Percentiles rank a stretch among this genome's conserved stretches.
These are phyloP conservation scores for Marronus borbonicus DNA, from an alignment of 2,888 invertebrate genomes.

Conservation along the genomic window DNA sequence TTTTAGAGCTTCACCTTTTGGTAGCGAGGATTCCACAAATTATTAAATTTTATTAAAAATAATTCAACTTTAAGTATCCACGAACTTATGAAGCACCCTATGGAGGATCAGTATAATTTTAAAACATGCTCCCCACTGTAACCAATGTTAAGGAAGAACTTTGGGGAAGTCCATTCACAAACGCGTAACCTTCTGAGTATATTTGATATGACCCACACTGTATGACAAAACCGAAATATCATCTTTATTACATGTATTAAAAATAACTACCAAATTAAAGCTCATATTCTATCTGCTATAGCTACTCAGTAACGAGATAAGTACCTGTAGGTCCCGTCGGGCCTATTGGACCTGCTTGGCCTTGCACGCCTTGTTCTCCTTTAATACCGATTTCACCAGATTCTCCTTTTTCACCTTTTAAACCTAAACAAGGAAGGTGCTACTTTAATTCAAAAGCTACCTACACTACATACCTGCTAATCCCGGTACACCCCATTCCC, in stretches of 20 bases:
- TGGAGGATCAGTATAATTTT: neutral
- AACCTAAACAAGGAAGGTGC: neutral
- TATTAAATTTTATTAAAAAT: no score
- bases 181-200: neutral
- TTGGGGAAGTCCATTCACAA: neutral
- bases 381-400: neutral
- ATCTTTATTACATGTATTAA: no score
- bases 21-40: no score
- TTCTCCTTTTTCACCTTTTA: constrained; percentile 18
- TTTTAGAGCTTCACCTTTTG: no score
- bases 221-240: no score
- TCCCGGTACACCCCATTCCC: constrained; percentile 19
- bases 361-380: constrained; percentile 11
- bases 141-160: no score
- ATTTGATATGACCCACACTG: no score
- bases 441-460: neutral
- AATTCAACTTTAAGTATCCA: no score
- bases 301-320: neutral
- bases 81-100: no score
- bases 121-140: neutral
- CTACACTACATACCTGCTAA: neutral
- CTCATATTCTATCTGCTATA: neutral
- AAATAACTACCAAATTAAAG: no score
- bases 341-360: neutral
- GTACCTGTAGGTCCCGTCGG: neutral